These are phyloP conservation scores for Cantharis lateralis DNA, from an alignment of 2,888 invertebrate genomes.

Conservation along the genomic window DNA sequence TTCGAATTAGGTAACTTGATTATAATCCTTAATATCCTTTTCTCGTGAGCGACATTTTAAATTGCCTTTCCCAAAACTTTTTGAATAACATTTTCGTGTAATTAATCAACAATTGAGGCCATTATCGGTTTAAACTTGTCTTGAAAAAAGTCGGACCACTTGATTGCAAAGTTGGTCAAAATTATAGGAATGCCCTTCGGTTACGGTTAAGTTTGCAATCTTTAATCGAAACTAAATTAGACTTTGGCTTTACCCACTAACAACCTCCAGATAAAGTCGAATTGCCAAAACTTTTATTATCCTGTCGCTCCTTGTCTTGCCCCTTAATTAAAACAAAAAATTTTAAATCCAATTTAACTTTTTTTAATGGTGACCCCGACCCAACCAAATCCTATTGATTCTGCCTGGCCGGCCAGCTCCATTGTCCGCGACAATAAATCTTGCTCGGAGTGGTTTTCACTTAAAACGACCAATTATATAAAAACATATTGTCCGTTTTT, in stretches of 20 bases:
- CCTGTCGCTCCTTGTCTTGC: slow-evolving; percentile 1
- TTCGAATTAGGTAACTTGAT: not conserved
- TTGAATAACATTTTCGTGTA: slow-evolving; percentile 19
- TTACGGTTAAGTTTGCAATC: slow-evolving; percentile 25
- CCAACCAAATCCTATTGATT: not conserved
- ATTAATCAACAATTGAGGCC: slow-evolving; percentile 23
- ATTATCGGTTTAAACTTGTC: slow-evolving; percentile 21
- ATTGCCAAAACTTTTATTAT: slow-evolving; percentile 23
- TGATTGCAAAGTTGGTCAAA: slow-evolving; percentile 34
- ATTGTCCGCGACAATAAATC: not conserved
- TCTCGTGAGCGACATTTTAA: slow-evolving; percentile 7
- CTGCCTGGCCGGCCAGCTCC: not conserved
- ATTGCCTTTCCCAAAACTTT: slow-evolving; percentile 14
- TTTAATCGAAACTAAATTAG: slow-evolving; percentile 30
- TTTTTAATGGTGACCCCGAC: not conserved
- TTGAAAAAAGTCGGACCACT: slow-evolving; percentile 22
- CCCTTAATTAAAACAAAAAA: not conserved
- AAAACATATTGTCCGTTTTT: not conserved
- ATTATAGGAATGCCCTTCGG: slow-evolving; percentile 34
- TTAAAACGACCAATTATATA: not conserved
- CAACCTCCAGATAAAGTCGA: slow-evolving; percentile 15
- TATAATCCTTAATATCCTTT: slow-evolving; percentile 6
- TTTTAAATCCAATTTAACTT: not conserved
- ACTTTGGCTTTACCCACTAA: slow-evolving; percentile 11
- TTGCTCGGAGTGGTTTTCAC: not conserved